Conservation (phyloP, 92 coral and sea anemone species). For the Phenganax stokvisi region DNA sequence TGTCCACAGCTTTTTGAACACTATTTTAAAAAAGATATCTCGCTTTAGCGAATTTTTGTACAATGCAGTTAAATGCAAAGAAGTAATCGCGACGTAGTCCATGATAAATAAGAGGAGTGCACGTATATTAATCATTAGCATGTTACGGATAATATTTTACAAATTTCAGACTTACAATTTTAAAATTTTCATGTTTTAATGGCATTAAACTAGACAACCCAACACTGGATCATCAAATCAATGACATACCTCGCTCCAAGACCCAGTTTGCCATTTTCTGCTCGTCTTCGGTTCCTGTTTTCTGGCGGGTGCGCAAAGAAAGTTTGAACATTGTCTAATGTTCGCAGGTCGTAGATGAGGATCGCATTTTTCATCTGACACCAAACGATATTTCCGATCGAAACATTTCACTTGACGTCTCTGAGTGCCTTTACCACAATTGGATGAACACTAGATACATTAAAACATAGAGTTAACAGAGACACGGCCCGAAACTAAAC, state of each 20-base stretch:
- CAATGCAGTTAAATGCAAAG: too few species aligned
- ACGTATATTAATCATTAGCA: too few species aligned
- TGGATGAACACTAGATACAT: slow-evolving; percentile 8
- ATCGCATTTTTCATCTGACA: slow-evolving; percentile 65
- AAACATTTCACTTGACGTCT: slow-evolving; percentile 36
- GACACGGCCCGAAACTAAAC: too few species aligned
- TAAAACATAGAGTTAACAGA: neutral
- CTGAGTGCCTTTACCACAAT: slow-evolving; percentile 26
- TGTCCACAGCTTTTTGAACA: slow-evolving; percentile 60
- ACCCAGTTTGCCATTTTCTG: slow-evolving; percentile 44
- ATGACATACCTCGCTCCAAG: slow-evolving; percentile 48
- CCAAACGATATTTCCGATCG: slow-evolving; percentile 61
- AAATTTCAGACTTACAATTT: too few species aligned
- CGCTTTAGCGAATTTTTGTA: neutral
- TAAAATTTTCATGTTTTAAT: too few species aligned
- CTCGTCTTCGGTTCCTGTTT: slow-evolving; percentile 25
- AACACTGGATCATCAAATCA: neutral
- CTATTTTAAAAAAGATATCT: slow-evolving; percentile 34
- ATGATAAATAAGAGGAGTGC: too few species aligned
- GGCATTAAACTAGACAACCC: neutral
- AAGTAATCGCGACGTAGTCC: too few species aligned
- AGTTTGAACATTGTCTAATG: slow-evolving; percentile 53
- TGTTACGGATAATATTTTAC: too few species aligned
- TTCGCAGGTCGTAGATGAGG: slow-evolving; percentile 51
- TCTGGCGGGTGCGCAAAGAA: slow-evolving; percentile 47